Evolutionary conservation across 2,888 invertebrate species (phyloP).

Genomic region (Drosophila paracracens): DNA sequence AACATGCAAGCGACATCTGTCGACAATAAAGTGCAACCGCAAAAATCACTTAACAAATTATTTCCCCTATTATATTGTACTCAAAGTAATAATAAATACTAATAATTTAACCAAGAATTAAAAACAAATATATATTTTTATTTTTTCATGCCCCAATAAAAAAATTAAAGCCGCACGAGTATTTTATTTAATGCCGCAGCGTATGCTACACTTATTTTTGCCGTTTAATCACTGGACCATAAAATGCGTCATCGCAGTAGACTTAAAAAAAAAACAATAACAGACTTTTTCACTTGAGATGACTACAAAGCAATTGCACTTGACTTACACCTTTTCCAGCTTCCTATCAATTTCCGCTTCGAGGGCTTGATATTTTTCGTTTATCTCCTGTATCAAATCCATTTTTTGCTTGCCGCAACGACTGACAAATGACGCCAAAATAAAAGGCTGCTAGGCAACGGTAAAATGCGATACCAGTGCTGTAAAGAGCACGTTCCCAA

Average conservation of each 20-base stretch:
- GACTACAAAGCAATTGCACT: not conserved
- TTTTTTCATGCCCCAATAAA: not conserved
- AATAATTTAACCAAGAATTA: not conserved
- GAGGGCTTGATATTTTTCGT: constrained; percentile 80
- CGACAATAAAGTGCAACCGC: not conserved
- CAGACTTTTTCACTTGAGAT: not conserved
- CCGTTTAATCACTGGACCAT: not conserved
- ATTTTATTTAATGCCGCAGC: not conserved
- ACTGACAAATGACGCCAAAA: constrained; percentile 28
- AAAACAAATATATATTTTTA: not conserved
- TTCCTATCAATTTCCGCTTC: constrained; percentile 83
- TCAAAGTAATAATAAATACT: not conserved
- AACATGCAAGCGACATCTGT: constrained; percentile 16
- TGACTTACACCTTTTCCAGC: constrained; percentile 81
- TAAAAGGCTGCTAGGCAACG: constrained; percentile 63
- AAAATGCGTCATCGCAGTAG: not conserved
- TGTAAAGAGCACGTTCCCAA: constrained; percentile 4
- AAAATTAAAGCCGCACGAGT: not conserved
- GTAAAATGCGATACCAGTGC: constrained; percentile 15
- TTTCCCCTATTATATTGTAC: not conserved
- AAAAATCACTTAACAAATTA: not conserved
- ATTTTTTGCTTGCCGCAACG: constrained; percentile 55
- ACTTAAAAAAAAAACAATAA: not conserved
- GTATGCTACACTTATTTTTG: constrained; percentile 21
- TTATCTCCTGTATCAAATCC: constrained; percentile 83